phyloP scores from a whole-genome alignment of 2,888 invertebrate species.

The Encarsia formosa region DNA sequence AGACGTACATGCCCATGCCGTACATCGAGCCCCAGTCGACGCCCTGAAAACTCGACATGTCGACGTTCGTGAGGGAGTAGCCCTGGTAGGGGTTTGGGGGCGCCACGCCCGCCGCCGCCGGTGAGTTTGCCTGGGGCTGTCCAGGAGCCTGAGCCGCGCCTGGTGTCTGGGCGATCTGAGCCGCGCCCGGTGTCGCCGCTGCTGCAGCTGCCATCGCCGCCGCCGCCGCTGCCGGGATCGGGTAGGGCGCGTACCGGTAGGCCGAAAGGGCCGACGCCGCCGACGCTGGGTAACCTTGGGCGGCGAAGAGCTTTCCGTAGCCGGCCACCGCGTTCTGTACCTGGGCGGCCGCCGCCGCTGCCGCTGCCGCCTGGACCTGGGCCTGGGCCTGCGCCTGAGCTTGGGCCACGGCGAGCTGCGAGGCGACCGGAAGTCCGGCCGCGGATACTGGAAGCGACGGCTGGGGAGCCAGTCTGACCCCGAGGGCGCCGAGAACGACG shows the following conservation, averaged over 20 bases:
- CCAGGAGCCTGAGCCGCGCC: slow-evolving; percentile 50
- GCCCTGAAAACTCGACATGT: slow-evolving; percentile 89
- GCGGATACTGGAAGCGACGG: slow-evolving; percentile 60
- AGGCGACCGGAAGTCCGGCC: slow-evolving; percentile 46
- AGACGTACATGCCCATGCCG: slow-evolving; percentile 90
- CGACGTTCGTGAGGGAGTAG: slow-evolving; percentile 82
- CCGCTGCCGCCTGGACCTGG: slow-evolving; percentile 54
- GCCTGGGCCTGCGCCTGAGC: slow-evolving; percentile 53
- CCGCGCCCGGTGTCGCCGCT: slow-evolving; percentile 57
- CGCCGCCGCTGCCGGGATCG: slow-evolving; percentile 46
- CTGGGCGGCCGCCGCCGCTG: slow-evolving; percentile 56
- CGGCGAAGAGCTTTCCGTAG: slow-evolving; percentile 64
- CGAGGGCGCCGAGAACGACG: slow-evolving; percentile 68
- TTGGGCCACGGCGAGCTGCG: slow-evolving; percentile 47
- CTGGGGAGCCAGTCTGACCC: slow-evolving; percentile 63
- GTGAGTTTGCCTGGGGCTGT: slow-evolving; percentile 50
- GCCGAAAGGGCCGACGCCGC: slow-evolving; percentile 53
- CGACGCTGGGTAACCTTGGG: slow-evolving; percentile 44
- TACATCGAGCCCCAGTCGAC: slow-evolving; percentile 91
- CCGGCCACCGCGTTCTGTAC: slow-evolving; percentile 61
- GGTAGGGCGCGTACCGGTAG: slow-evolving; percentile 46
- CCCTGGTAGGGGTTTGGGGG: slow-evolving; percentile 69
- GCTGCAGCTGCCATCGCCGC: slow-evolving; percentile 50
- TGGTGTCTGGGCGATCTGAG: slow-evolving; percentile 59
- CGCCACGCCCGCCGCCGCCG: slow-evolving; percentile 59